Percentiles rank a stretch among this genome's conserved stretches.
phyloP scores from a whole-genome alignment of 2,888 invertebrate species.

The Elmis aenea region DNA sequence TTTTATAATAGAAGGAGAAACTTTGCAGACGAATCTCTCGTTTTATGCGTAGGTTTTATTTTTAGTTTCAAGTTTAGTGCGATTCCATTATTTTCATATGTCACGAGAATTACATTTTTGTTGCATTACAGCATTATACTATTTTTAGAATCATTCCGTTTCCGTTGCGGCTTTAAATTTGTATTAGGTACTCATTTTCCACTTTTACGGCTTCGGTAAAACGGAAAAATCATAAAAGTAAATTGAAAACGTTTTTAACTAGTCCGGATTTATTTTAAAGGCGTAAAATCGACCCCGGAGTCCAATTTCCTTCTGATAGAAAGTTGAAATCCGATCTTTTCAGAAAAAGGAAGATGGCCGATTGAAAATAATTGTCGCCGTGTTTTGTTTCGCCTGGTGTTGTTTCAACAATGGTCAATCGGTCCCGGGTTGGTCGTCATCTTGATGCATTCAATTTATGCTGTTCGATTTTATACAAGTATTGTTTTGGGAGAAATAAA shows the following conservation, averaged over 20 bases:
- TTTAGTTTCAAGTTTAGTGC: no score
- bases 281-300: slow-evolving; percentile 38
- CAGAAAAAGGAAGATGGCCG: slow-evolving; percentile 34
- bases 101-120: no score
- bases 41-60: no score
- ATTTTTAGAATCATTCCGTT: no score
- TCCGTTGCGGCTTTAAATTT: no score
- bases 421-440: slow-evolving; percentile 44
- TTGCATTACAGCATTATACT: no score
- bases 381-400: slow-evolving; percentile 39
- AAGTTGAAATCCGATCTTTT: slow-evolving; percentile 34
- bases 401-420: slow-evolving; percentile 38
- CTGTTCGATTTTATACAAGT: slow-evolving; percentile 36
- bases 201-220: slow-evolving; percentile 7
- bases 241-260: slow-evolving; percentile 40
- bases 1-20: no score
- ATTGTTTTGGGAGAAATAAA: slow-evolving; percentile 45
- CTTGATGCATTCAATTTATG: slow-evolving; percentile 45
- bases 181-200: no score
- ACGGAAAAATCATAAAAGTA: slow-evolving; percentile 30
- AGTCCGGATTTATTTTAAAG: slow-evolving; percentile 40
- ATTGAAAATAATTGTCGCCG: slow-evolving; percentile 48
- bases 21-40: no score
- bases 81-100: no score
- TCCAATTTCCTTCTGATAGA: slow-evolving; percentile 35